Evolutionary conservation across 2,888 invertebrate genomes (phyloP), one percentile per base, ranked within the genome.

Genomic region (Leucania comma): DNA sequence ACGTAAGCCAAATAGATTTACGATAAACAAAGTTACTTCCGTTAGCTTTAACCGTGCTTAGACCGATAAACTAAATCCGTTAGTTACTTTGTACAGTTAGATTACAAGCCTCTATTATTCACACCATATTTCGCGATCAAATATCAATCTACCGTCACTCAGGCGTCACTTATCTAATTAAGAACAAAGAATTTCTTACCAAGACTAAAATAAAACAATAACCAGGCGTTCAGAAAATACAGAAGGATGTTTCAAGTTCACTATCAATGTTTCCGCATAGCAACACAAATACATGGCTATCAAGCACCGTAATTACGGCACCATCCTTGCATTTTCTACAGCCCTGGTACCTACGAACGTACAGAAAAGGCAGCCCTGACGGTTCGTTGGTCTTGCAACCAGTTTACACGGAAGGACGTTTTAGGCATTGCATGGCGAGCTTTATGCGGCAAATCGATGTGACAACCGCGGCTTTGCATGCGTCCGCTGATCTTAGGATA

Each of bases 361-460:
- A 78, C 80, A 81, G 84, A 82, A 86, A 79, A 81, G 85, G 79
- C 83, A 88, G 81, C 89, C 88, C 90, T 89, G 73, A 63, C 67
- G 88, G 80, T 80, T 81, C 86, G 87, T 84, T 82, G 78, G 87
- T 86, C 85, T 81, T 82, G 88, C 86, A 91, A 92, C 92, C 90
- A 89, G 93, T 92, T 93, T 93, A 91, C 89, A 88, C 91, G 93
- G 93, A 94, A 94, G 93, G 91, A 93, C 93, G 88, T 93, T 93
- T 94, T 93, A 92, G 93, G 93, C 90, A 89, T 86, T 79, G 82
- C 89, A 85, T 81, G 89, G 87, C 87, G 82, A 81, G 88, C 88
- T 91, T 87, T 89, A 90, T 87, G 88, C 89, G 87, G 91, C 87
- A 88, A 90, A 89, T 90, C 90, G 89, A 89, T 88, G 89, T 92